A percentile compares a stretch with the other conserved stretches of the same genome.
Evolutionary conservation across 2,113 vertebrate genomes (phyloP).

Genomic region (Catagonus wagneri): DNA sequence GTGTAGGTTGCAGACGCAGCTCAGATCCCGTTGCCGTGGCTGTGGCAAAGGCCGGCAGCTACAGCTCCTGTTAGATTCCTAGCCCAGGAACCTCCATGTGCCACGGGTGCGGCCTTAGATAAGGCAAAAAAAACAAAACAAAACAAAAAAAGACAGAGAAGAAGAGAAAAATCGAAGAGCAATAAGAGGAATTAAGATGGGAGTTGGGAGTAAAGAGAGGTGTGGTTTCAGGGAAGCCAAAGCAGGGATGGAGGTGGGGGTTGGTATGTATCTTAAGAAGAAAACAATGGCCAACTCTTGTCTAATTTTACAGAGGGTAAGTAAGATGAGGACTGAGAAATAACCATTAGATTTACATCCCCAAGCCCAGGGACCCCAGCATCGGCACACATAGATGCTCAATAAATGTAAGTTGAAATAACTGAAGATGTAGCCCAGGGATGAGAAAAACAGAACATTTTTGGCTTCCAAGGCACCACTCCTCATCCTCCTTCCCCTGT

Average conservation of each 20-base stretch:
- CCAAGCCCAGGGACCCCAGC: background rate
- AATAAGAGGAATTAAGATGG: too few relatives aligned
- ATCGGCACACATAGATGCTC: background rate
- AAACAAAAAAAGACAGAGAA: too few relatives aligned
- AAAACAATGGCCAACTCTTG: background rate
- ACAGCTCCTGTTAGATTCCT: too few relatives aligned
- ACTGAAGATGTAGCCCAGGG: background rate
- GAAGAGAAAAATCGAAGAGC: background rate
- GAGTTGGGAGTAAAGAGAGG: background rate
- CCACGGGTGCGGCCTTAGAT: too few relatives aligned
- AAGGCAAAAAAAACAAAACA: too few relatives aligned
- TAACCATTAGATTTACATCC: background rate
- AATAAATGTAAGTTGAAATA: background rate
- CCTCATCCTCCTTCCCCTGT: background rate
- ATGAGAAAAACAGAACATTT: background rate
- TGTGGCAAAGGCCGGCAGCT: too few relatives aligned
- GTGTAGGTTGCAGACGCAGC: too few relatives aligned
- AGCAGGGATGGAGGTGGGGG: rapidly evolving
- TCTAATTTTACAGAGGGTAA: background rate
- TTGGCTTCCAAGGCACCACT: background rate
- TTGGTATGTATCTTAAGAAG: background rate
- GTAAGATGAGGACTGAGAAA: background rate
- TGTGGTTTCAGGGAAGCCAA: background rate
- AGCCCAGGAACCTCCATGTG: too few relatives aligned
- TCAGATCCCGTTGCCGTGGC: too few relatives aligned